Base-by-base conservation (phyloP, 2,888 invertebrate species). In the Esperia sulphurella region DNA sequence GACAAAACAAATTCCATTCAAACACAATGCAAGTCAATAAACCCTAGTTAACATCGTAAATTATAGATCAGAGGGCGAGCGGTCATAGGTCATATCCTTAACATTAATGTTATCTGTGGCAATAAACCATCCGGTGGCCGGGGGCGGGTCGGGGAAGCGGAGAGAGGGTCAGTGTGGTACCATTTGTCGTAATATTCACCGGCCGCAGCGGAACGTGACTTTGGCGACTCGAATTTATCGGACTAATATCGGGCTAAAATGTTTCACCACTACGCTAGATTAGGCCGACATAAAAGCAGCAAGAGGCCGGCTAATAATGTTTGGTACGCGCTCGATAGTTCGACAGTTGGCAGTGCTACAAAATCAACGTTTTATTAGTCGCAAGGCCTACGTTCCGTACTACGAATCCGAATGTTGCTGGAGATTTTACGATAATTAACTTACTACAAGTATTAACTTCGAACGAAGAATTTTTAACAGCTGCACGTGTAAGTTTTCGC, bases 61-160 rank as follows among this genome's bases (percentile, higher is more conserved):
- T 75, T 75, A 48, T 63, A 61, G 68, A 63, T 63, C 58, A 57
- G 51, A 57, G 58, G 58, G 59, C 54, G 63, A 54, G 58, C 60
- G 60, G 64, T 59, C 68, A 68, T 70, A 66, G 71, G 66, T 73
- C 71, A 74, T 71, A 68, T 68, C 73, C 72, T 71, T 69, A 68
- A 67, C 68, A 67, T 71, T 70, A 71, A 76, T 71, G 74, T 68
- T 74, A 76, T 78, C 76, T 69, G 61, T 54, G 57, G 63, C 63
- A 65, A 75, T 77, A 76, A 77, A 76, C 63, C 65, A 67, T 57
- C 57, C 21, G 39, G 14, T 6, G 46, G 41, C 9, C 12, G n/a
- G 8, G 50, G 53, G 51, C 49, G 35, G 35, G 35, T 6, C n/a
- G n/a, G n/a, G n/a, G 5, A 2, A 21, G 35, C 31, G 31, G 31